These are phyloP conservation scores for Lucilia sericata DNA, from an alignment of 1,140 invertebrate genomes.

Conservation along the genomic window DNA sequence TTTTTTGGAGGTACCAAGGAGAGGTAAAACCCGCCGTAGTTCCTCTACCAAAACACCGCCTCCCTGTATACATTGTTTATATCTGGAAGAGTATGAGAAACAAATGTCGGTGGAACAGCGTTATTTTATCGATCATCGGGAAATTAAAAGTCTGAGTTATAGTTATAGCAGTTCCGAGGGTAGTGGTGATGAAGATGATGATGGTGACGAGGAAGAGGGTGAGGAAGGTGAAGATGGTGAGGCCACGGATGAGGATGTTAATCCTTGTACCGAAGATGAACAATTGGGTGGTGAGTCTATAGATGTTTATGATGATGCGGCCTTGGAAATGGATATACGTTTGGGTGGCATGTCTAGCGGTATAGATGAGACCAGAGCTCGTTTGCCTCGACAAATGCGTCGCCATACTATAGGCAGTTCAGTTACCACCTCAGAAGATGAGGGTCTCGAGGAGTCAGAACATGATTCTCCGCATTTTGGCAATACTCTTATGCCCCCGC, in stretches of 20 bases:
- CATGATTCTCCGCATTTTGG: slow-evolving; percentile 63
- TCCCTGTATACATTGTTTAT: slow-evolving; percentile 75
- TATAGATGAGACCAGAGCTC: slow-evolving; percentile 60
- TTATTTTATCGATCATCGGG: slow-evolving; percentile 61
- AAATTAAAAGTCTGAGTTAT: slow-evolving; percentile 67
- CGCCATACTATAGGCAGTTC: slow-evolving; percentile 64
- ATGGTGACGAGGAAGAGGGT: slow-evolving; percentile 59
- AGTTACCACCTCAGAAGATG: slow-evolving; percentile 62
- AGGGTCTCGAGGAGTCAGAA: slow-evolving; percentile 59
- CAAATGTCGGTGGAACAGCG: slow-evolving; percentile 69
- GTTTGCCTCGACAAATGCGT: slow-evolving; percentile 59
- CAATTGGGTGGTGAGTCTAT: slow-evolving; percentile 3
- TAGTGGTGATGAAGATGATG: slow-evolving; percentile 69
- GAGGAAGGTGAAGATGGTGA: slow-evolving; percentile 69
- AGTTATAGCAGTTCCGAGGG: slow-evolving; percentile 69
- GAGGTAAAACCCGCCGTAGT: slow-evolving; percentile 73
- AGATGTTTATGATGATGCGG: slow-evolving; percentile 56
- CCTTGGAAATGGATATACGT: slow-evolving; percentile 61
- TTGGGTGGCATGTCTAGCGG: slow-evolving; percentile 51
- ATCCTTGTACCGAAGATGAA: slow-evolving; percentile 20
- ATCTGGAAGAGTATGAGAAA: slow-evolving; percentile 74
- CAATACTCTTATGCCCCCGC: slow-evolving; percentile 58
- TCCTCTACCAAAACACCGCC: slow-evolving; percentile 73
- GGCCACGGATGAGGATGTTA: slow-evolving; percentile 51
- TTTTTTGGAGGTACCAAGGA: slow-evolving; percentile 76